Conservation (phyloP, 2,797 vertebrate species). For the Ptychobarbus kaznakovi region DNA sequence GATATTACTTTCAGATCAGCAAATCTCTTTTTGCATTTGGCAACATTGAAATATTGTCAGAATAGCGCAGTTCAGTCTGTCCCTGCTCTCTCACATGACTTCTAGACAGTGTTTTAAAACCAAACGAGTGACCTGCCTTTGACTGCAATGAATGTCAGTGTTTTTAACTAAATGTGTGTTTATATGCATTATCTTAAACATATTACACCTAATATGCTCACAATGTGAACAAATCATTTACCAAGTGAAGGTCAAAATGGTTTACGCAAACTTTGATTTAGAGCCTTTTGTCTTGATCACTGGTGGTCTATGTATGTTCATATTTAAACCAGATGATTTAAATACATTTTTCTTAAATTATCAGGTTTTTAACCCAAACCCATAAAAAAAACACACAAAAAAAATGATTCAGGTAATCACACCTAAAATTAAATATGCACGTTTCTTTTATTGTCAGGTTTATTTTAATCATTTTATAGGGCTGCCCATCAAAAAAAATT, state of each 20-base stretch:
- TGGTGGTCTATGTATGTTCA: neutral
- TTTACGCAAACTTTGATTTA: neutral
- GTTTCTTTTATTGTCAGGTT: neutral
- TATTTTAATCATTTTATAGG: neutral
- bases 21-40: conserved; percentile 43
- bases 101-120: neutral
- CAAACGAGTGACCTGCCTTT: neutral
- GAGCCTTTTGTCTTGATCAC: neutral
- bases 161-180: neutral
- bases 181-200: neutral
- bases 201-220: neutral
- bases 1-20: conserved; percentile 60
- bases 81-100: neutral
- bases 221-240: neutral
- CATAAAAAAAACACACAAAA: no score
- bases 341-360: no score
- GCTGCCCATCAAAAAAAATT: neutral
- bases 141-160: neutral
- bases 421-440: neutral
- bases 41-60: conserved; percentile 23
- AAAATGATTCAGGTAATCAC: no score
- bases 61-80: neutral
- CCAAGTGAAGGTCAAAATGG: neutral
- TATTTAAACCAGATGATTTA: no score
- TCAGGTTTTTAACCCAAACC: no score